These are phyloP conservation scores for Meta bourneti DNA, from an alignment of 2,888 invertebrate genomes.

Conservation along the genomic window DNA sequence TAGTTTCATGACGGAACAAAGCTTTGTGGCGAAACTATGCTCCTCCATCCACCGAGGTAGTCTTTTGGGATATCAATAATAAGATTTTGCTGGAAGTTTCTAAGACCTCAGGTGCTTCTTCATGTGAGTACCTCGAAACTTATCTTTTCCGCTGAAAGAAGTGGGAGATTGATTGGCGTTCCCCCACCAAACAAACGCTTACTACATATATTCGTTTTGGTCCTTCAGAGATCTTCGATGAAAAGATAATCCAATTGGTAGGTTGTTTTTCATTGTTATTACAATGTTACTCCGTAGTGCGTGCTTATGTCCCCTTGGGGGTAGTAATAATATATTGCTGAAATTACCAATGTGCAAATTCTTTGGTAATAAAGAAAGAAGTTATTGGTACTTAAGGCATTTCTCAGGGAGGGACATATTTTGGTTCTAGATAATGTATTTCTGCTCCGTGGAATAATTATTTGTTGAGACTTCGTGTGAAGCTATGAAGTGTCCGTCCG, in stretches of 20 bases:
- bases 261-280: background rate
- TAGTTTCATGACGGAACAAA: background rate
- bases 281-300: background rate
- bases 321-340: background rate
- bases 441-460: too few species aligned
- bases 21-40: constrained; percentile 8
- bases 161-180: constrained; percentile 21
- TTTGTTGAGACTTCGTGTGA: too few species aligned
- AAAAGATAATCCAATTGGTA: constrained; percentile 30
- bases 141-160: constrained; percentile 12
- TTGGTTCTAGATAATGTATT: too few species aligned
- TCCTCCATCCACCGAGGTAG: constrained; percentile 1
- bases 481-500: too few species aligned
- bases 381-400: background rate
- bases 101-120: constrained; percentile 40
- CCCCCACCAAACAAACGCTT: background rate
- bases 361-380: background rate
- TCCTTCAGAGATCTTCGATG: constrained; percentile 1
- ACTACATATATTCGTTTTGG: background rate
- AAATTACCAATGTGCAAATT: background rate
- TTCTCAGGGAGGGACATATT: too few species aligned
- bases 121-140: constrained; percentile 12
- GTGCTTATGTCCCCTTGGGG: background rate
- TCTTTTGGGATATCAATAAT: constrained; percentile 25
- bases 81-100: constrained; percentile 45